A percentile compares a stretch with the other conserved stretches of the same genome.
Evolutionary conservation across 2,888 invertebrate species (phyloP).

Genomic region (Stenotaenia linearis): DNA sequence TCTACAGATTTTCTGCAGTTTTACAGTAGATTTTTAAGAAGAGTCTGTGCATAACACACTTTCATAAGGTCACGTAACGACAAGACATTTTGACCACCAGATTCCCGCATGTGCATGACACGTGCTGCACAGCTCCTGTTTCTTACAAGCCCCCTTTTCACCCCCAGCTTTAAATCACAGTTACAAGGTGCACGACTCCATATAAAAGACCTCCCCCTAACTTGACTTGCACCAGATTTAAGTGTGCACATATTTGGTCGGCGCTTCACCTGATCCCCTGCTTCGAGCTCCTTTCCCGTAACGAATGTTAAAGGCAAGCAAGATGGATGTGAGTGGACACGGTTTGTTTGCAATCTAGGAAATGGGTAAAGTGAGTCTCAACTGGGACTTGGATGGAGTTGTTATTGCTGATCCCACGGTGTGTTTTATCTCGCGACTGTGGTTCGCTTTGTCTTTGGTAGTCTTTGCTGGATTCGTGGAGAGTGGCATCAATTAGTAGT

Average conservation of each 20-base stretch:
- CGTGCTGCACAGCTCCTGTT: slow-evolving; percentile 14
- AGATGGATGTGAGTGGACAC: slow-evolving; percentile 26
- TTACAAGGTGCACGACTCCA: slow-evolving; percentile 6
- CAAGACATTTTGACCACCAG: slow-evolving; percentile 6
- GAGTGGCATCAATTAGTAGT: slow-evolving; percentile 20
- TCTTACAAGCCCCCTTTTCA: slow-evolving; percentile 7
- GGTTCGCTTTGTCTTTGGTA: slow-evolving; percentile 6
- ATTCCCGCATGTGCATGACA: slow-evolving; percentile 7
- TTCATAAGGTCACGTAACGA: not conserved
- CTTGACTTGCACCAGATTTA: not conserved
- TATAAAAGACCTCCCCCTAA: not conserved
- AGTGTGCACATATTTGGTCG: not conserved
- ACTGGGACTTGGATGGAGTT: not conserved
- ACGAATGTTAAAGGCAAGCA: not conserved
- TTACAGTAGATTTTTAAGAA: too few relatives aligned
- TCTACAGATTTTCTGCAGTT: too few relatives aligned
- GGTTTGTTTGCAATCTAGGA: not conserved
- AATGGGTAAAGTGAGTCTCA: not conserved
- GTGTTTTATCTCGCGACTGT: not conserved
- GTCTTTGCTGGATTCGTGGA: not conserved
- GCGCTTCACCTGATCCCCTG: not conserved
- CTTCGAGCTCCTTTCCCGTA: not conserved
- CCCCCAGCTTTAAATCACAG: slow-evolving; percentile 14
- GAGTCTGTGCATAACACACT: not conserved
- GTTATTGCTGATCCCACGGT: not conserved